Conservation (phyloP, 30 jellyfish, hydroid and myxozoan genomes). For the Hydractinia symbiolongicarpus region DNA sequence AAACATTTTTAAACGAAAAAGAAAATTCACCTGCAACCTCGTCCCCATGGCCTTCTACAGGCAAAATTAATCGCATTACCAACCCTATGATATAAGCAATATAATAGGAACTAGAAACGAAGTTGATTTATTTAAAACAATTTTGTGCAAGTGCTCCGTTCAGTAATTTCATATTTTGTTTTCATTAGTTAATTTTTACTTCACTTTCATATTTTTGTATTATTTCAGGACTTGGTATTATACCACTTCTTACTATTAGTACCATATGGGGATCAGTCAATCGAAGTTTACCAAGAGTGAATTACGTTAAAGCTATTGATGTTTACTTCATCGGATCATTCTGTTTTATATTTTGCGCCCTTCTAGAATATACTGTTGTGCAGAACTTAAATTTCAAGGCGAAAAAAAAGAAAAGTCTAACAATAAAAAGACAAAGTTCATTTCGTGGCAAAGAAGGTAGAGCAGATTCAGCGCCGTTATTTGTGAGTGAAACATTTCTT, state of each 20-base stretch:
- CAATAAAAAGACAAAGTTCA: neutral
- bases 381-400: slow-evolving; percentile 35
- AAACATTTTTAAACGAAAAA: too few species aligned
- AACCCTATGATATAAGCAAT: too few species aligned
- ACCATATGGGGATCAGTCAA: slow-evolving; percentile 79
- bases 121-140: too few species aligned
- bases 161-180: neutral
- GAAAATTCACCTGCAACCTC: too few species aligned
- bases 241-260: slow-evolving; percentile 69
- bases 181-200: neutral
- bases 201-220: too few species aligned
- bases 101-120: too few species aligned
- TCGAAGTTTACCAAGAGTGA: slow-evolving; percentile 68
- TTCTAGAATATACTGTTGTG: slow-evolving; percentile 68
- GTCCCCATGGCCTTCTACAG: too few species aligned
- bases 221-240: slow-evolving; percentile 56
- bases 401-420: slow-evolving; percentile 1
- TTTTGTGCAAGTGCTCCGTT: too few species aligned
- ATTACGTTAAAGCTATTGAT: slow-evolving; percentile 81
- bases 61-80: too few species aligned
- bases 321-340: slow-evolving; percentile 74
- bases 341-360: slow-evolving; percentile 56
- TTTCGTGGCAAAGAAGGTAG: neutral
- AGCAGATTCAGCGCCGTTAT: slow-evolving; percentile 1
- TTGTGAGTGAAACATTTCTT: slow-evolving; percentile 27